Base-by-base conservation (phyloP, 2,113 vertebrate species). In the Opisthocomus hoazin region DNA sequence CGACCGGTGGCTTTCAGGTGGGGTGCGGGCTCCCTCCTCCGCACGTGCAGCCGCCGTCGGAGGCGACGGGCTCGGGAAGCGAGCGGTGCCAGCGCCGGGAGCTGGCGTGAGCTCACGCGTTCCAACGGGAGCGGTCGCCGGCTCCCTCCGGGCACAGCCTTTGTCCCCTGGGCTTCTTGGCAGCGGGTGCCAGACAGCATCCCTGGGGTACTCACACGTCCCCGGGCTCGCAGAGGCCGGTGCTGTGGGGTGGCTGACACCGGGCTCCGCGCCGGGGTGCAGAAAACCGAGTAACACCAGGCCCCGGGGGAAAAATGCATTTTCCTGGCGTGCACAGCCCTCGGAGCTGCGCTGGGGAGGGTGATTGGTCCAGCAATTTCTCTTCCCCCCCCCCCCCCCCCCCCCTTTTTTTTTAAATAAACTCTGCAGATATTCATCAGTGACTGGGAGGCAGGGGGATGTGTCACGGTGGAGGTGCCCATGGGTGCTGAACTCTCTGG, bases 251-350 rank as follows among this genome's bases (percentile, higher is more conserved):
- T 54, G 66, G 11, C 75, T 43, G 61, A n/a, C 46, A 24, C 23
- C 32, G 2, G 2, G 4, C n/a, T 57, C 43, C 1, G 1, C 0
- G n/a, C n/a, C n/a, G 6, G 61, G 56, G 43, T 20, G 46, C 80
- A 56, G 86, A 23, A 23, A 10, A 30, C 86, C 36, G 2, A 45
- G 80, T 39, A 74, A 89, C 48, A 1, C 74, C 14, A 8, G 23
- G 3, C 15, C 6, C n/a, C 0, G 4, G 68, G 66, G 68, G n/a
- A 68, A 79, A 41, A 74, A 74, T 54, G 73, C 58, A 8, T 83
- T 66, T 45, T 54, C 37, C 39, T 41, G 58, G 58, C 1, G 0
- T 23, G 64, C 34, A 16, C 27, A 83, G 29, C 37, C 27, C 20
- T 53, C 0, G 1, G 50, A 32, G 63, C 1, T 1, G 53, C 6